These are phyloP conservation scores for Haemorhous mexicanus DNA, from an alignment of 2,113 vertebrate genomes.

Conservation along the genomic window DNA sequence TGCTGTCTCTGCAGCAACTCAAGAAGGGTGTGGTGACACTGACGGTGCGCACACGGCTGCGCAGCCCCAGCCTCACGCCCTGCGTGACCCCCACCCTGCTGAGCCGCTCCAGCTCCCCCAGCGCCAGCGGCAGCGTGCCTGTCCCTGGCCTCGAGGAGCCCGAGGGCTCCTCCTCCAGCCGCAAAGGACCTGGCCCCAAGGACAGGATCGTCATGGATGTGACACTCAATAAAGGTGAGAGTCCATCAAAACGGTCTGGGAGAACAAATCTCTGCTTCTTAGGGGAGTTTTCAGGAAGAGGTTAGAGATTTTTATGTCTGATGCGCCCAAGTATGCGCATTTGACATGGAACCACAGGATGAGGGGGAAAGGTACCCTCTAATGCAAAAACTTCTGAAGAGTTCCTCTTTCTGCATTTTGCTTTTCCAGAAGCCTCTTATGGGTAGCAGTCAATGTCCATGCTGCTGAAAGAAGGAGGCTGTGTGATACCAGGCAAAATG, in stretches of 20 bases:
- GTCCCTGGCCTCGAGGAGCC: slow-evolving; percentile 66
- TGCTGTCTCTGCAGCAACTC: slow-evolving; percentile 81
- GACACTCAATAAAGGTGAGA: slow-evolving; percentile 90
- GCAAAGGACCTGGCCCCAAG: slow-evolving; percentile 86
- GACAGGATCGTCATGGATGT: slow-evolving; percentile 96
- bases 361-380: not conserved
- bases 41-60: slow-evolving; percentile 89
- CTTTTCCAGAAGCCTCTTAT: not conserved
- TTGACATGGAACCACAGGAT: not conserved
- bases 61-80: slow-evolving; percentile 93
- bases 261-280: not conserved
- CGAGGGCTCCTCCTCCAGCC: slow-evolving; percentile 61
- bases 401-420: not conserved
- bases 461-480: not conserved
- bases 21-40: slow-evolving; percentile 92
- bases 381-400: not conserved
- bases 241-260: fast-evolving
- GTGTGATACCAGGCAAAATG: not conserved
- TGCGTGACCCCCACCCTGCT: slow-evolving; percentile 86
- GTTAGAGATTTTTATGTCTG: not conserved
- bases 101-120: slow-evolving; percentile 90
- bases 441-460: not conserved
- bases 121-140: slow-evolving; percentile 72
- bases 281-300: not conserved
- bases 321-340: fast-evolving